Conservation (phyloP, 2,113 vertebrate species). For the Mirza zaza region DNA sequence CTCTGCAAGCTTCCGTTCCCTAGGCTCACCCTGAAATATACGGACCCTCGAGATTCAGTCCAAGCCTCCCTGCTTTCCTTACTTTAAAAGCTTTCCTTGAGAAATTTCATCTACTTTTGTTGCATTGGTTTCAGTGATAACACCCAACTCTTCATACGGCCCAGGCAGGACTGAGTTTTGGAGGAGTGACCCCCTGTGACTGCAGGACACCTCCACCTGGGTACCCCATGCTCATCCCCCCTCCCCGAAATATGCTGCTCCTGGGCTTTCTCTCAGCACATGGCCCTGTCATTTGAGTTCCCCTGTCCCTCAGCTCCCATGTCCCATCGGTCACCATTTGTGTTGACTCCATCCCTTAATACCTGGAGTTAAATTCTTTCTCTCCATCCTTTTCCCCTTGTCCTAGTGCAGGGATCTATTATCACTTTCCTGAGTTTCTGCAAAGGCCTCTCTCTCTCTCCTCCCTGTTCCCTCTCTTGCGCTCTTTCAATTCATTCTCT, state of each 20-base stretch:
- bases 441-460: not conserved
- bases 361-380: not conserved
- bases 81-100: not conserved
- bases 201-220: no score
- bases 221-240: rapidly evolving
- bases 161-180: not conserved
- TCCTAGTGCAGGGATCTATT: rapidly evolving
- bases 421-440: not conserved
- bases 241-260: not conserved
- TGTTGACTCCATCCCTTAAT: not conserved
- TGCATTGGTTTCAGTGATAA: not conserved
- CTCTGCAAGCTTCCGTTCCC: not conserved
- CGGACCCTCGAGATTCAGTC: not conserved
- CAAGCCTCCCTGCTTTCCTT: not conserved
- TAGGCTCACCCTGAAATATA: no score
- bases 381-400: not conserved
- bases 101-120: not conserved
- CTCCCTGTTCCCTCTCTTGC: not conserved
- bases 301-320: not conserved
- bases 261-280: rapidly evolving
- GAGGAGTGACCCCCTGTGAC: not conserved
- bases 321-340: not conserved
- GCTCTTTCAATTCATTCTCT: not conserved
- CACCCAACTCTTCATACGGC: not conserved
- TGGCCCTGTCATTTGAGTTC: rapidly evolving